phyloP scores from a whole-genome alignment of 2,113 vertebrate species.

The Aleadryas rufinucha region DNA sequence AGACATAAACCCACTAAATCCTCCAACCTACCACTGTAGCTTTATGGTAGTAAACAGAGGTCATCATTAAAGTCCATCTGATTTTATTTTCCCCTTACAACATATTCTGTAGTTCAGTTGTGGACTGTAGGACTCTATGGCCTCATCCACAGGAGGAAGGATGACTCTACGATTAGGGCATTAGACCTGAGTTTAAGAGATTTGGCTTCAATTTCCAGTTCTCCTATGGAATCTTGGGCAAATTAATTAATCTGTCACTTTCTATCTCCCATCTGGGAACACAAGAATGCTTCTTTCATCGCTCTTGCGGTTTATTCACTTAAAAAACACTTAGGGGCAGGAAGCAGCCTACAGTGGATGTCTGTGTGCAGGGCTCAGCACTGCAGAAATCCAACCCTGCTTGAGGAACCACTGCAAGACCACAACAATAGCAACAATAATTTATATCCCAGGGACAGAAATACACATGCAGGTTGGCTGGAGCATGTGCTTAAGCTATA shows the following conservation, averaged over 20 bases:
- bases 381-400: not conserved
- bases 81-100: slow-evolving; percentile 29
- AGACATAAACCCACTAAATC: not conserved
- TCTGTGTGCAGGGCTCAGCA: not conserved
- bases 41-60: not conserved
- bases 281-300: not conserved
- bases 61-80: not conserved
- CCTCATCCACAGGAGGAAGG: not conserved
- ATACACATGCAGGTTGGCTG: not conserved
- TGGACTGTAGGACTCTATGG: not conserved
- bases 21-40: not conserved
- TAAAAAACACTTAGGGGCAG: not conserved
- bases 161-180: not conserved
- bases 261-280: not conserved
- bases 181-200: not conserved
- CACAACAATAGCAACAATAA: not conserved
- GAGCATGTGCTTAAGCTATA: fast-evolving
- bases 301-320: not conserved
- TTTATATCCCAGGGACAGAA: not conserved
- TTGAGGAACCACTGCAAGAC: not conserved
- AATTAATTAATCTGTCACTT: not conserved
- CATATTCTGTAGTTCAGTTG: not conserved
- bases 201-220: not conserved
- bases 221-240: not conserved
- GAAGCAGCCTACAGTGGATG: not conserved